A percentile compares a stretch with the other conserved stretches of the same genome.
Conservation (phyloP, 2,797 vertebrate species). For the Alosa sapidissima region DNA sequence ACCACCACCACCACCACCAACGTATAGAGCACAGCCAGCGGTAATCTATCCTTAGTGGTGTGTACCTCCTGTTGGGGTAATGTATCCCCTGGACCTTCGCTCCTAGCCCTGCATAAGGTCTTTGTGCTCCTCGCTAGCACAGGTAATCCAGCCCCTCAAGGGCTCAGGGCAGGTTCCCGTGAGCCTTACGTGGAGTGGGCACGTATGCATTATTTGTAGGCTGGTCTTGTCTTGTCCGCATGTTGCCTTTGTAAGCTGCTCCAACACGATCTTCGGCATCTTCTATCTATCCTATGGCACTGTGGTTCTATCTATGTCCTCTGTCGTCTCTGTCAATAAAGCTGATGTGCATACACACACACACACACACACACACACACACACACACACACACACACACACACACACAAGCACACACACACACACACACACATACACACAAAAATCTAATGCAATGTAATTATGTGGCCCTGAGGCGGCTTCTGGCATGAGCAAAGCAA, state of each 20-base stretch:
- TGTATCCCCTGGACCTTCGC: slow-evolving; percentile 46
- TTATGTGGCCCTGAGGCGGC: not conserved
- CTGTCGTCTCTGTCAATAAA: too few relatives aligned
- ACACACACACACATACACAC: not conserved
- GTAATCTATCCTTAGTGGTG: slow-evolving; percentile 50
- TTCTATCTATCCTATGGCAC: not conserved
- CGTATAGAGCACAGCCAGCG: not conserved
- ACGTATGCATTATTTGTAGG: slow-evolving; percentile 50
- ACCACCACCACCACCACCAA: slow-evolving; percentile 16
- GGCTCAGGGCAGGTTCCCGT: slow-evolving; percentile 35
- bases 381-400: not conserved
- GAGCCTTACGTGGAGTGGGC: slow-evolving; percentile 34
- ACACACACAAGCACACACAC: not conserved
- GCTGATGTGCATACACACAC: too few relatives aligned
- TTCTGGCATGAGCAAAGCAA: not conserved
- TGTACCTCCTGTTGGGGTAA: slow-evolving; percentile 49
- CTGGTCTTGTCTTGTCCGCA: slow-evolving; percentile 17
- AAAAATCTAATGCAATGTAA: not conserved
- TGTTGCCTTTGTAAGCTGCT: not conserved
- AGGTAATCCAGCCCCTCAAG: slow-evolving; percentile 43
- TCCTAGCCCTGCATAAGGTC: slow-evolving; percentile 44
- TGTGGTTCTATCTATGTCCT: too few relatives aligned
- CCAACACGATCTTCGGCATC: too few relatives aligned
- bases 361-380: not conserved
- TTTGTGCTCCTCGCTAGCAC: slow-evolving; percentile 42